Percentiles rank a stretch among this genome's conserved stretches.
phyloP scores from a whole-genome alignment of 2,888 invertebrate species.

The Chrysina gloriosa region DNA sequence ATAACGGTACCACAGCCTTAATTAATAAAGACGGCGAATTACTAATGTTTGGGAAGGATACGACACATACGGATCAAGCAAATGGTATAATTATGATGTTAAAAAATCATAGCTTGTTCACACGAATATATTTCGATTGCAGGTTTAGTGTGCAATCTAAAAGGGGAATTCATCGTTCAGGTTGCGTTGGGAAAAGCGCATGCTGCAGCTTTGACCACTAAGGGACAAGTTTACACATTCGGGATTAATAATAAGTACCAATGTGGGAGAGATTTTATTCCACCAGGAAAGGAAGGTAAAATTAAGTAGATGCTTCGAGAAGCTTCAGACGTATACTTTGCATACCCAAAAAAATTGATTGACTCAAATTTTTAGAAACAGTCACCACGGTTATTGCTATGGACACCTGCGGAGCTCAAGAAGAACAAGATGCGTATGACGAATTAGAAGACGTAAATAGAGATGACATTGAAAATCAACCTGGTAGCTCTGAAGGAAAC shows the following conservation, averaged over 20 bases:
- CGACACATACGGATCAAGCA: slow-evolving; percentile 81
- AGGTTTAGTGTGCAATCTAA: slow-evolving; percentile 61
- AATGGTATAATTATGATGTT: slow-evolving; percentile 64
- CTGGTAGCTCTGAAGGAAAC: slow-evolving; percentile 59
- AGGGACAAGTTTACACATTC: slow-evolving; percentile 93
- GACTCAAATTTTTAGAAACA: background rate
- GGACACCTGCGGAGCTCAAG: slow-evolving; percentile 69
- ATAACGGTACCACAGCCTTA: slow-evolving; percentile 94
- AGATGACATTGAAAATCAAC: slow-evolving; percentile 69
- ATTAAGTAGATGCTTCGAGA: too few relatives aligned
- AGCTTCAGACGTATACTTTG: slow-evolving; percentile 20
- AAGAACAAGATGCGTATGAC: slow-evolving; percentile 67
- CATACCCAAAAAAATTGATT: slow-evolving; percentile 10
- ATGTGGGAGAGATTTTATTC: slow-evolving; percentile 87
- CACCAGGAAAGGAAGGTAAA: slow-evolving; percentile 73
- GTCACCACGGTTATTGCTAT: slow-evolving; percentile 64
- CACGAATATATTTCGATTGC: slow-evolving; percentile 41
- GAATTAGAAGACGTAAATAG: slow-evolving; percentile 67
- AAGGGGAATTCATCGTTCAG: slow-evolving; percentile 66
- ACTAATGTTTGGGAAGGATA: slow-evolving; percentile 95
- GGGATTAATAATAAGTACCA: slow-evolving; percentile 98
- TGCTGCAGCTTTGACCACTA: slow-evolving; percentile 87
- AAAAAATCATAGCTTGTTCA: background rate
- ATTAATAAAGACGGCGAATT: slow-evolving; percentile 88
- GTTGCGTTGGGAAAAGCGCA: slow-evolving; percentile 96